Conservation (phyloP, 2,113 vertebrate species). For the Tetrao urogallus region DNA sequence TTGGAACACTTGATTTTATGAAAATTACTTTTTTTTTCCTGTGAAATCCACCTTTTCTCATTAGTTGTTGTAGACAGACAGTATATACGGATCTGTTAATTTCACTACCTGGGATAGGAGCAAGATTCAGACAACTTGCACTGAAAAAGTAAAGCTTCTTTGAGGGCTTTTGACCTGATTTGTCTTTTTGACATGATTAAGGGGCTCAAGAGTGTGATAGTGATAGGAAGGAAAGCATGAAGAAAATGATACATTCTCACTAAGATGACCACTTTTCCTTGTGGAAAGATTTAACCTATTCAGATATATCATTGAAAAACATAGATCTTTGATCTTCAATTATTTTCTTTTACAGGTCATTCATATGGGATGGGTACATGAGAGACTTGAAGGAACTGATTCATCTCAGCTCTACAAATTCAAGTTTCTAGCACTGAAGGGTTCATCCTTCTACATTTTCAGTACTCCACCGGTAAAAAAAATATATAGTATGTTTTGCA, state of each 20-base stretch:
- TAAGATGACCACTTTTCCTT: not conserved
- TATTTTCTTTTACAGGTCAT: conserved; percentile 84
- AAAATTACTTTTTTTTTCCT: not conserved
- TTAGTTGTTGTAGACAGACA: not conserved
- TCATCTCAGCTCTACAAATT: conserved; percentile 75
- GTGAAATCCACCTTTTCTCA: not conserved
- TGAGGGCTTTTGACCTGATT: not conserved
- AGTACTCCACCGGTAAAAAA: conserved; percentile 87
- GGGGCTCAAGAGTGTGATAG: not conserved
- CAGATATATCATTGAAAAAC: not conserved
- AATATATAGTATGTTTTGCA: not conserved
- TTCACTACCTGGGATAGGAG: too few species aligned
- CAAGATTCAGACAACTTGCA: not conserved
- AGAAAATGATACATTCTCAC: not conserved
- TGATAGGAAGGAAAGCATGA: not conserved
- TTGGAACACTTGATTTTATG: not conserved
- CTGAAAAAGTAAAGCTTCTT: not conserved
- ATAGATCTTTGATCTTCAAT: conserved; percentile 50
- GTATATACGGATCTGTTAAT: not conserved
- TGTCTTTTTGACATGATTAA: not conserved
- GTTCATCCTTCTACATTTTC: conserved; percentile 89
- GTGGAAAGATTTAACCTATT: not conserved
- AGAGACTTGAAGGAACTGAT: conserved; percentile 80
- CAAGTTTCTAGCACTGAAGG: conserved; percentile 92
- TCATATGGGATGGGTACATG: conserved; percentile 93